phyloP scores from a whole-genome alignment of 2,888 invertebrate genomes.

The Punctoribates punctum region DNA sequence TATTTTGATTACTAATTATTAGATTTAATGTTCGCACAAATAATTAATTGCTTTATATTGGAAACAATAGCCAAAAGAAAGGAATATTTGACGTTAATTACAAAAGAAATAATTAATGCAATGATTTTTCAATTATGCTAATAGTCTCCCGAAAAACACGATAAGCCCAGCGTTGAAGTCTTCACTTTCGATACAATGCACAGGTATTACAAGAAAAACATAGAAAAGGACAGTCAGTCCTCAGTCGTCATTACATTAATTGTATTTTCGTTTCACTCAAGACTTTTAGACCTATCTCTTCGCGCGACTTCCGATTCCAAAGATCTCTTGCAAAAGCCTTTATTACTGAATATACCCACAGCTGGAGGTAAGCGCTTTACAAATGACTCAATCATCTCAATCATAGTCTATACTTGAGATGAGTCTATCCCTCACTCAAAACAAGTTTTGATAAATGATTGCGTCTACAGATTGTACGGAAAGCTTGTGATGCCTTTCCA shows the following conservation, averaged over 20 bases:
- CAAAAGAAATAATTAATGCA: slow-evolving; percentile 24
- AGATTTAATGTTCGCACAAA: background rate
- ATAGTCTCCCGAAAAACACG: slow-evolving; percentile 22
- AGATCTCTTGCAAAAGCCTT: slow-evolving; percentile 27
- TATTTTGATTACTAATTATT: slow-evolving; percentile 1
- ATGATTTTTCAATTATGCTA: slow-evolving; percentile 20
- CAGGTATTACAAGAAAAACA: slow-evolving; percentile 17
- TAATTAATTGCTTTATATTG: too few relatives aligned
- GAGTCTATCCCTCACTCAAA: too few relatives aligned
- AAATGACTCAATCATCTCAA: background rate
- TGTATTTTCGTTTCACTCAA: background rate
- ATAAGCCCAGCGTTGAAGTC: slow-evolving; percentile 28
- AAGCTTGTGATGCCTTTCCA: too few relatives aligned
- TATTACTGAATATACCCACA: slow-evolving; percentile 45
- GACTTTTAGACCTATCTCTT: slow-evolving; percentile 39
- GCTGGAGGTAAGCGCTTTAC: slow-evolving; percentile 44
- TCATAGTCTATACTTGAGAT: background rate
- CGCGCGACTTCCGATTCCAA: slow-evolving; percentile 23
- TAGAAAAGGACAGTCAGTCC: background rate
- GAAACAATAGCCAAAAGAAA: too few relatives aligned
- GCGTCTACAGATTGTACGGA: too few relatives aligned
- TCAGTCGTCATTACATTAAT: background rate
- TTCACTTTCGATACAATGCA: slow-evolving; percentile 48
- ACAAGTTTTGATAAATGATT: too few relatives aligned
- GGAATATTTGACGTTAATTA: slow-evolving; percentile 19